phyloP scores from a whole-genome alignment of 1,140 invertebrate species.

The Procambarus clarkii region DNA sequence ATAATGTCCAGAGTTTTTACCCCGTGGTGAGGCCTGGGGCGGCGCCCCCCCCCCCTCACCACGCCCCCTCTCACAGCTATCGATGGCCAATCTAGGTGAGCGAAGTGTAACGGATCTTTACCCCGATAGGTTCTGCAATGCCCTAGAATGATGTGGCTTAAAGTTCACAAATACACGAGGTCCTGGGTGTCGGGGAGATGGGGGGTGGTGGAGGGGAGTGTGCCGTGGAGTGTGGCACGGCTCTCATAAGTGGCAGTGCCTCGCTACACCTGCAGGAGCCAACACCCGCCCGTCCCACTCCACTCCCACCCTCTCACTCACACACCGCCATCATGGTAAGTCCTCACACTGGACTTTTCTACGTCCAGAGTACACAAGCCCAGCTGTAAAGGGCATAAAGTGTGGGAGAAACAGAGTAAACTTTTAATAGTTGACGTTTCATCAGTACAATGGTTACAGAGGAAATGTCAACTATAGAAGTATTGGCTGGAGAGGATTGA shows the following conservation, averaged over 20 bases:
- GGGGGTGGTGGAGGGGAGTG: not conserved
- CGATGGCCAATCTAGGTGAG: not conserved
- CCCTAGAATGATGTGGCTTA: conserved; percentile 55
- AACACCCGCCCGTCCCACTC: not conserved
- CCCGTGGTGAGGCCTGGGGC: too few species aligned
- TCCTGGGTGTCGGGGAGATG: too few species aligned
- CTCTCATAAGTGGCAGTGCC: not conserved
- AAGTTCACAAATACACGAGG: conserved; percentile 33
- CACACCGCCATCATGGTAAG: not conserved
- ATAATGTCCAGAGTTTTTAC: too few species aligned
- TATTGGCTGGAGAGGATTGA: too few species aligned
- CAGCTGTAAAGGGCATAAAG: too few species aligned
- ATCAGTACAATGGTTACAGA: too few species aligned
- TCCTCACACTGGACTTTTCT: too few species aligned
- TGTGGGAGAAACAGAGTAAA: too few species aligned
- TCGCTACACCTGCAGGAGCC: not conserved
- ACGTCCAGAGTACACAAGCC: too few species aligned
- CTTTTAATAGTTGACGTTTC: too few species aligned
- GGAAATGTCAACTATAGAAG: too few species aligned
- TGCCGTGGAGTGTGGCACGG: not conserved
- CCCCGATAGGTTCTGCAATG: conserved; percentile 31
- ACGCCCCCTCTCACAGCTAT: not conserved
- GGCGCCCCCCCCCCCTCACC: too few species aligned
- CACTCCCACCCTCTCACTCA: not conserved
- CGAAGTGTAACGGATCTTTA: not conserved